Evolutionary conservation across 2,113 vertebrate species (phyloP).

Genomic region (Lepisosteus oculatus): DNA sequence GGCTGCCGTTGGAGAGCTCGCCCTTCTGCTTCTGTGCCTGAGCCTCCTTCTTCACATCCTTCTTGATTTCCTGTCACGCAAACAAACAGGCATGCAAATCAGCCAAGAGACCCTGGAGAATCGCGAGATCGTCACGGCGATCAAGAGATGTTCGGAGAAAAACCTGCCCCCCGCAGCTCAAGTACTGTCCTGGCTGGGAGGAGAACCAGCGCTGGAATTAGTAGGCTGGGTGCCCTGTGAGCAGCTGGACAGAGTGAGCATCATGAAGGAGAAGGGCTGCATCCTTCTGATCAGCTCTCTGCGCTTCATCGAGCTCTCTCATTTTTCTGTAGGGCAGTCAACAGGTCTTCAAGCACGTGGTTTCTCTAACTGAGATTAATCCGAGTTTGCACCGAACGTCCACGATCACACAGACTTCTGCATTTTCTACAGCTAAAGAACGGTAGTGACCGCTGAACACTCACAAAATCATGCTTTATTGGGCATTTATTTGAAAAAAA

Average conservation of each 20-base stretch:
- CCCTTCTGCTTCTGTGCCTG: slow-evolving; percentile 69
- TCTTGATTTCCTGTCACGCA: slow-evolving; percentile 83
- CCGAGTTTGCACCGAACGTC: neutral
- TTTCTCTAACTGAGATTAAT: neutral
- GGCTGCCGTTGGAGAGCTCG: slow-evolving; percentile 82
- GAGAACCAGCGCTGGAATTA: too few species aligned
- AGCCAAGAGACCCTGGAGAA: neutral
- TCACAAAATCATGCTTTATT: too few species aligned
- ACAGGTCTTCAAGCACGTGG: too few species aligned
- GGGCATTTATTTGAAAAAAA: too few species aligned
- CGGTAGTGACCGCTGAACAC: too few species aligned
- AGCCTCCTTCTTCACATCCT: slow-evolving; percentile 84
- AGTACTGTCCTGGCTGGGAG: too few species aligned
- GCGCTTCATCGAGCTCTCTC: slow-evolving; percentile 8
- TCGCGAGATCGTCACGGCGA: too few species aligned
- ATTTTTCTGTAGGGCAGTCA: neutral
- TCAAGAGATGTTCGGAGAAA: neutral
- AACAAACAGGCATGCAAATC: neutral
- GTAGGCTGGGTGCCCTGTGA: too few species aligned
- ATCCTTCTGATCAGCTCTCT: neutral
- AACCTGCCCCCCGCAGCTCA: neutral
- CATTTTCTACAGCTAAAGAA: too few species aligned
- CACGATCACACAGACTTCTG: neutral
- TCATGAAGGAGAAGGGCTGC: slow-evolving; percentile 1
- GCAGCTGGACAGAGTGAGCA: neutral